Evolutionary conservation across 2,888 invertebrate species (phyloP).

Genomic region (Pterobdella sp.): DNA sequence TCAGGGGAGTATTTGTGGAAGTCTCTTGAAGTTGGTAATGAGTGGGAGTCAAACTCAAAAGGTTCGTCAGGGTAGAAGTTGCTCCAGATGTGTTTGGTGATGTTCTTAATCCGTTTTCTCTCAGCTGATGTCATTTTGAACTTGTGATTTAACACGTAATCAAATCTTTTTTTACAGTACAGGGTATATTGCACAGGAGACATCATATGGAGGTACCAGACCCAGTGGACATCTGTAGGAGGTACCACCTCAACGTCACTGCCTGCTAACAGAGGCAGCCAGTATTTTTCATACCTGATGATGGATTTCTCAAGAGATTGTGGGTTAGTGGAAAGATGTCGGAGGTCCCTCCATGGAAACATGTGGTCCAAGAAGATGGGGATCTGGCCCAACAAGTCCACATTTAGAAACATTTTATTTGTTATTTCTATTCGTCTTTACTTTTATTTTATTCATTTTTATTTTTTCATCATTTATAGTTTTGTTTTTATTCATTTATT

Average conservation of each 20-base stretch:
- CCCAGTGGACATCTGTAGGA: constrained; percentile 55
- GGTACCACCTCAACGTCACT: constrained; percentile 45
- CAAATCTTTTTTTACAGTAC: constrained; percentile 32
- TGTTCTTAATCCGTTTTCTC: constrained; percentile 16
- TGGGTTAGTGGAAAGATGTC: neutral
- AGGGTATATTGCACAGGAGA: constrained; percentile 43
- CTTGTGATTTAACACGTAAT: constrained; percentile 32
- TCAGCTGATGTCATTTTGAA: constrained; percentile 26
- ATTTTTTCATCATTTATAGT: too few relatives aligned
- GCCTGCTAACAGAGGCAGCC: constrained; percentile 53
- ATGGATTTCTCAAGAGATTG: constrained; percentile 23
- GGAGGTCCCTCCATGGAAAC: constrained; percentile 24
- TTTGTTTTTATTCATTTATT: too few relatives aligned
- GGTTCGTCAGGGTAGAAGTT: constrained; percentile 33
- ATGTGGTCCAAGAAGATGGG: constrained; percentile 31
- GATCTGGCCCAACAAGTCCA: constrained; percentile 29
- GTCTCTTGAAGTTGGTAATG: too few relatives aligned
- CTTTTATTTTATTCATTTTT: neutral
- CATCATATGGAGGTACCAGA: constrained; percentile 53
- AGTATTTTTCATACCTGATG: constrained; percentile 51
- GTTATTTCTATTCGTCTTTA: neutral
- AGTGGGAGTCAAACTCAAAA: constrained; percentile 29
- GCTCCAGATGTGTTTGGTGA: constrained; percentile 31
- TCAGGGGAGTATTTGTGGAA: too few relatives aligned
- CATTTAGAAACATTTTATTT: constrained; percentile 26